phyloP scores from a whole-genome alignment of 2,888 invertebrate genomes.

The Idaea dimidiata region DNA sequence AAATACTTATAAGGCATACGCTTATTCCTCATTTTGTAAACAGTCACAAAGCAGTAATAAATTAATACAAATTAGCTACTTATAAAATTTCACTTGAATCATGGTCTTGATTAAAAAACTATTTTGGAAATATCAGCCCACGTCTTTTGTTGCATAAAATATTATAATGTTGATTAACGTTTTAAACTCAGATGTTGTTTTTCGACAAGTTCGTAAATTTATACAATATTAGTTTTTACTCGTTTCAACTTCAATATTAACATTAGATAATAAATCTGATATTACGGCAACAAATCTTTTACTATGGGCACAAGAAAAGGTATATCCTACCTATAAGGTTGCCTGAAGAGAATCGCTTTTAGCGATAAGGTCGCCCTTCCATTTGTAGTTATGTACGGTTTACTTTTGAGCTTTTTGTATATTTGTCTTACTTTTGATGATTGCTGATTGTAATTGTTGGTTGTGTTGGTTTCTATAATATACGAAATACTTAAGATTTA shows the following conservation, averaged over 20 bases:
- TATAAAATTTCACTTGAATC: conserved; percentile 19
- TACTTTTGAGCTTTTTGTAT: too few species aligned
- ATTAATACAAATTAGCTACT: conserved; percentile 17
- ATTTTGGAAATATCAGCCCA: conserved; percentile 20
- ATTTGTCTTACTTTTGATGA: too few species aligned
- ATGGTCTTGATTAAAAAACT: conserved; percentile 16
- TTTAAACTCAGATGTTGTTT: conserved; percentile 3
- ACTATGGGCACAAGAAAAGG: too few species aligned
- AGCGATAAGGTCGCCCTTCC: too few species aligned
- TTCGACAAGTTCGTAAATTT: conserved; percentile 2
- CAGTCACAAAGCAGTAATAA: conserved; percentile 14
- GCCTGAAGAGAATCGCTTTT: too few species aligned
- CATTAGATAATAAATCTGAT: not conserved
- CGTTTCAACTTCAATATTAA: not conserved
- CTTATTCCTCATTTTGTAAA: not conserved
- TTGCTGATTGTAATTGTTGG: too few species aligned
- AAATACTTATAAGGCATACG: not conserved
- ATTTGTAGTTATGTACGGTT: too few species aligned
- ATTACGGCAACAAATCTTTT: not conserved
- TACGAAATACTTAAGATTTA: too few species aligned
- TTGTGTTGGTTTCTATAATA: too few species aligned
- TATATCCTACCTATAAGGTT: too few species aligned
- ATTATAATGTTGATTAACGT: conserved; percentile 9
- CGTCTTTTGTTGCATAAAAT: conserved; percentile 12
- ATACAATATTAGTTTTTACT: not conserved